Conservation (phyloP, 2,888 invertebrate species). For the Drosophila aldrichi region DNA sequence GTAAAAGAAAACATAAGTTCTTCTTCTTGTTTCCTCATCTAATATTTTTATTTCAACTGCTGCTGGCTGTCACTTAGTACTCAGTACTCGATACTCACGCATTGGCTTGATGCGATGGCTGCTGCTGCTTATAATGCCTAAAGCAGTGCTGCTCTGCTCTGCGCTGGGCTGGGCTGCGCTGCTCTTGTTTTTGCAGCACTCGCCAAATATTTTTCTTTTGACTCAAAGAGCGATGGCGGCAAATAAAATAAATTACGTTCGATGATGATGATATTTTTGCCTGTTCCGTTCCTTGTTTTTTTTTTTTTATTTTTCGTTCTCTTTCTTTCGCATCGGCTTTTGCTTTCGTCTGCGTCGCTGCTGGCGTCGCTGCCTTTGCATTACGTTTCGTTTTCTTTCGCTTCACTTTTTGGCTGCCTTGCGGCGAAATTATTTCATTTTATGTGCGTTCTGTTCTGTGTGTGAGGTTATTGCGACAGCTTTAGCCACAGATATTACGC, state of each 20-base stretch:
- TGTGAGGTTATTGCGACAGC: conserved; percentile 47
- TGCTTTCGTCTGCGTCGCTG: conserved; percentile 16
- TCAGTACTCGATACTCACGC: conserved; percentile 1
- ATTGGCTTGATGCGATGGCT: background rate
- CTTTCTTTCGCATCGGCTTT: conserved; percentile 1
- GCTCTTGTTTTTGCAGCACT: conserved; percentile 27
- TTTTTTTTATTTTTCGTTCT: background rate
- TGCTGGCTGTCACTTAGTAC: background rate
- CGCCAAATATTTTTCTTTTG: conserved; percentile 65
- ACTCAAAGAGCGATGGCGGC: conserved; percentile 46
- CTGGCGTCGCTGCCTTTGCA: background rate
- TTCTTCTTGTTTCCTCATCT: background rate
- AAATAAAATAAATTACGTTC: conserved; percentile 68
- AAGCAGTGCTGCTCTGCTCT: background rate
- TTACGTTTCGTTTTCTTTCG: conserved; percentile 15
- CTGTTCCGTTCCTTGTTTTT: conserved; percentile 4
- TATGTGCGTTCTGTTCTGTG: background rate
- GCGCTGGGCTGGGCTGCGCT: background rate
- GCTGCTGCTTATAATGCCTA: conserved; percentile 13
- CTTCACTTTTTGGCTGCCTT: conserved; percentile 33
- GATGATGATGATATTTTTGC: conserved; percentile 60
- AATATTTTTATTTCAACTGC: conserved; percentile 21
- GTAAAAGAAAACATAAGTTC: conserved; percentile 15
- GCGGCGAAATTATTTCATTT: conserved; percentile 68
- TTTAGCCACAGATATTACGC: conserved; percentile 13